phyloP scores from a whole-genome alignment of 1,140 invertebrate genomes.

The Caenorhabditis elegans region WBcel235 BX284603.4:3474001-3474500 shows the following conservation, averaged over 20 bases:
- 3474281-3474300: slow-evolving; percentile 23
- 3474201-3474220: too few species aligned
- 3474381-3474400: slow-evolving; percentile 15
- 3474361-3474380: not conserved
- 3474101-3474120: too few species aligned
- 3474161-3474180: too few species aligned
- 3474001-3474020: too few species aligned
- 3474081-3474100: too few species aligned
- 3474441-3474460: not conserved
- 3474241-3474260: not conserved
- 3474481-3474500: not conserved
- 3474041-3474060: too few species aligned
- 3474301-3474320: slow-evolving; percentile 11
- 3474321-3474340: not conserved
- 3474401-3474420: not conserved
- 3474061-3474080: too few species aligned
- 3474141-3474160: too few species aligned
- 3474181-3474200: too few species aligned
- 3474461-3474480: not conserved
- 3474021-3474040: too few species aligned
- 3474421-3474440: not conserved
- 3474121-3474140: too few species aligned
- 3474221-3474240: too few species aligned
- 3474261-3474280: not conserved
- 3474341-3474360: not conserved